Conservation (phyloP, 2,113 vertebrate genomes). For the Synodontis membranacea region DNA sequence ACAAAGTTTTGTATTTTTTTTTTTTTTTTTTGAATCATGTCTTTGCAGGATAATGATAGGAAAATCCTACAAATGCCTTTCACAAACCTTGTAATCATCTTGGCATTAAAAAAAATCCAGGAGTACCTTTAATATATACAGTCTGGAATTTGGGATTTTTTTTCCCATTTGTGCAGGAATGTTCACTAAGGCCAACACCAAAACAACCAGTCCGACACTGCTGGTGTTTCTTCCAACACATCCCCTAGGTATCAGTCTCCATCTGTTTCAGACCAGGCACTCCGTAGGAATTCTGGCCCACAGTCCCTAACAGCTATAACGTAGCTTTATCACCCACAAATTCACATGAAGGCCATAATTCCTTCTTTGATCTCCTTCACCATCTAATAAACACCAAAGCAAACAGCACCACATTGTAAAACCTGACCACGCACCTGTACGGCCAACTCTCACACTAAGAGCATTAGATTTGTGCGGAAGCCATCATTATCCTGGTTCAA, state of each 20-base stretch:
- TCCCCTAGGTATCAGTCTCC: not conserved
- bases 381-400: constrained; percentile 41
- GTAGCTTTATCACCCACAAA: constrained; percentile 55
- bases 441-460: not conserved
- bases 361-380: constrained; percentile 17
- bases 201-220: not conserved
- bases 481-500: not conserved
- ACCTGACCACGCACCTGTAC: not conserved
- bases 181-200: not conserved
- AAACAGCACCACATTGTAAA: constrained; percentile 23
- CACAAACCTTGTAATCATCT: not conserved
- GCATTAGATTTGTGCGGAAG: not conserved
- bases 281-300: not conserved
- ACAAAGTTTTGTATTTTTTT: not conserved
- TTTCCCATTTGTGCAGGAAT: not conserved
- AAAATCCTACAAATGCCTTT: not conserved
- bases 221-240: not conserved
- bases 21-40: not conserved
- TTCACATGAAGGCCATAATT: constrained; percentile 20
- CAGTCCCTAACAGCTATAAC: constrained; percentile 22
- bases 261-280: not conserved
- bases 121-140: not conserved
- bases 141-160: not conserved
- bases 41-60: not conserved
- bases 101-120: not conserved